Conservation (phyloP, 2,113 vertebrate species). For the Trogon surrucura region DNA sequence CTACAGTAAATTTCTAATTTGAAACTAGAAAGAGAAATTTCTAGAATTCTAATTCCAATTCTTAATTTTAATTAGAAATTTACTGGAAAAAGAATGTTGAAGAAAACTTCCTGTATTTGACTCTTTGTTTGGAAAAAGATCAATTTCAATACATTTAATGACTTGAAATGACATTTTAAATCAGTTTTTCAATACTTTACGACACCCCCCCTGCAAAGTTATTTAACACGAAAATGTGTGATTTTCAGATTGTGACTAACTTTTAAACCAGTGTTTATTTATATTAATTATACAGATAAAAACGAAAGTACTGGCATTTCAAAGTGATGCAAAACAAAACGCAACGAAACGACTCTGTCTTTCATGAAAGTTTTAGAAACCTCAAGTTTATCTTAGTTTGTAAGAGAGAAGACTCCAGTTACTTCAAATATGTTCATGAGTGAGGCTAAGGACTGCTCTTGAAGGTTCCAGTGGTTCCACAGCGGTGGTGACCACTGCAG, state of each 20-base stretch:
- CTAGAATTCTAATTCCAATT: neutral
- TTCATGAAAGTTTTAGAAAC: neutral
- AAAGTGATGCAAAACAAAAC: neutral
- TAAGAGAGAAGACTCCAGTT: neutral
- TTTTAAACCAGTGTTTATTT: neutral
- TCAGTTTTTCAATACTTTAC: neutral
- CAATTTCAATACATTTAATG: neutral
- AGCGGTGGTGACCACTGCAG: neutral
- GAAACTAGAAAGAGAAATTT: neutral
- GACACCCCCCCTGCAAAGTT: neutral
- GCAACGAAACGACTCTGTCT: neutral
- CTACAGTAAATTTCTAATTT: neutral
- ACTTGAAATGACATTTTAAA: neutral
- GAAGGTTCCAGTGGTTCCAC: neutral
- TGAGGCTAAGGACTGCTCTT: neutral
- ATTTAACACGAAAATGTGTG: neutral
- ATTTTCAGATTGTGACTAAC: neutral
- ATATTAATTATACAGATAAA: neutral
- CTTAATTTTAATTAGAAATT: neutral
- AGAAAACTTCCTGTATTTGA: neutral
- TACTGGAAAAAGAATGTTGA: neutral
- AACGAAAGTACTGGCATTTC: neutral
- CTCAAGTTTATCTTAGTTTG: neutral
- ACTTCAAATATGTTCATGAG: neutral
- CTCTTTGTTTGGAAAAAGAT: neutral